Percentiles rank a stretch among this genome's conserved stretches.
These are phyloP conservation scores for Melanaphis sacchari DNA, from an alignment of 1,140 invertebrate genomes.

Conservation along the genomic window DNA sequence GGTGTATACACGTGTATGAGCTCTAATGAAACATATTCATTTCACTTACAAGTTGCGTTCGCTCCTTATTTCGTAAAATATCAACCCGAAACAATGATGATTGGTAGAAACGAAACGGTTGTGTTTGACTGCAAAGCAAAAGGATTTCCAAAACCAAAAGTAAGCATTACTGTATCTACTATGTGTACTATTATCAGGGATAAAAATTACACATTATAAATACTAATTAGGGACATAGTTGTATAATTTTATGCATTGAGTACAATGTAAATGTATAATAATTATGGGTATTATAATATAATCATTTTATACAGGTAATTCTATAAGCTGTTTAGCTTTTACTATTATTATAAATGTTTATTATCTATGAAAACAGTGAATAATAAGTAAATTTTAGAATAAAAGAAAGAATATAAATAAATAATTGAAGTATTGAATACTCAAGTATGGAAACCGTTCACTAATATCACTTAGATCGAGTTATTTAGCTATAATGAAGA, in stretches of 20 bases:
- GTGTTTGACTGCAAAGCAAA: background rate
- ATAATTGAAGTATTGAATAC: too few species aligned
- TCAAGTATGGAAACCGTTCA: background rate
- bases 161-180: background rate
- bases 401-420: background rate
- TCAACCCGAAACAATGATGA: background rate
- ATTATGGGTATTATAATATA: background rate
- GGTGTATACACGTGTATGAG: constrained; percentile 2
- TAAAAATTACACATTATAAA: background rate
- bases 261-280: background rate
- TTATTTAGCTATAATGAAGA: background rate
- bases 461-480: background rate
- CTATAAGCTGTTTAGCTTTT: too few species aligned
- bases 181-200: background rate
- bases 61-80: background rate
- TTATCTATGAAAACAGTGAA: too few species aligned
- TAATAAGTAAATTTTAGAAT: background rate
- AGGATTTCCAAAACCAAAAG: constrained; percentile 18
- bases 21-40: background rate
- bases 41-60: background rate
- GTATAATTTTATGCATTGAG: too few species aligned
- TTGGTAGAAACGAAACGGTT: background rate
- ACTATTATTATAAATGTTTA: too few species aligned
- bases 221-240: background rate
- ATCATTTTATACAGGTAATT: too few species aligned